Percentiles rank a stretch among this genome's conserved stretches.
These are phyloP conservation scores for Nerophis lumbriciformis DNA, from an alignment of 2,113 vertebrate genomes.

Conservation along the genomic window DNA sequence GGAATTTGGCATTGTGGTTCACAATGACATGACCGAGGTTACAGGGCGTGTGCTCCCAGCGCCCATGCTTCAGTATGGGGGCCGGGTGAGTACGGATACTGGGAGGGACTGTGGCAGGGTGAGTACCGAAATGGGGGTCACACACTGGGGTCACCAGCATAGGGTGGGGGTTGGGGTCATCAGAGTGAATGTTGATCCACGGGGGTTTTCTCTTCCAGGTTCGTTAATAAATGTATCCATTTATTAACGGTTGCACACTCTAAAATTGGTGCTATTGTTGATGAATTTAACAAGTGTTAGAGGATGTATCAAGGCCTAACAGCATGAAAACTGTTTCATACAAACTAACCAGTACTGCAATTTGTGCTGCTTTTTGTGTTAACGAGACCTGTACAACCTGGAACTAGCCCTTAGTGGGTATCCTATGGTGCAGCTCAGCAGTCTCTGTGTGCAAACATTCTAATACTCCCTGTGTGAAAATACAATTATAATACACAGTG, in stretches of 20 bases:
- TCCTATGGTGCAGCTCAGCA: constrained; percentile 32
- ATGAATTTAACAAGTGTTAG: background rate
- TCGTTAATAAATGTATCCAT: background rate
- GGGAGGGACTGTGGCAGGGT: constrained; percentile 79
- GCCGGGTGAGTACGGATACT: constrained; percentile 87
- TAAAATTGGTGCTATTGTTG: background rate
- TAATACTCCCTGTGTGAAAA: background rate
- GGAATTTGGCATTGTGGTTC: constrained; percentile 97
- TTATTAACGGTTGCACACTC: background rate
- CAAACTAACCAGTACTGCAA: background rate
- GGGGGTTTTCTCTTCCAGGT: constrained; percentile 25
- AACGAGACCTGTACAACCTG: constrained; percentile 13
- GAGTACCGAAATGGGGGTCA: constrained; percentile 61
- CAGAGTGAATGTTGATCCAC: constrained; percentile 14
- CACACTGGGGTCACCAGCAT: constrained; percentile 25
- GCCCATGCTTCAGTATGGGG: constrained; percentile 97
- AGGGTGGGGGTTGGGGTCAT: constrained; percentile 38
- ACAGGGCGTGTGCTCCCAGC: constrained; percentile 95
- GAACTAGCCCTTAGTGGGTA: constrained; percentile 24
- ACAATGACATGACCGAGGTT: constrained; percentile 97
- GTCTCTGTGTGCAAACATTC: constrained; percentile 10
- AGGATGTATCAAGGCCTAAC: background rate
- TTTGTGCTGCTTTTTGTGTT: background rate
- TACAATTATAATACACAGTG: background rate
- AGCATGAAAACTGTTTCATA: background rate